Evolutionary conservation across 2,888 invertebrate species (phyloP).

Genomic region (Plutella xylostella): DNA sequence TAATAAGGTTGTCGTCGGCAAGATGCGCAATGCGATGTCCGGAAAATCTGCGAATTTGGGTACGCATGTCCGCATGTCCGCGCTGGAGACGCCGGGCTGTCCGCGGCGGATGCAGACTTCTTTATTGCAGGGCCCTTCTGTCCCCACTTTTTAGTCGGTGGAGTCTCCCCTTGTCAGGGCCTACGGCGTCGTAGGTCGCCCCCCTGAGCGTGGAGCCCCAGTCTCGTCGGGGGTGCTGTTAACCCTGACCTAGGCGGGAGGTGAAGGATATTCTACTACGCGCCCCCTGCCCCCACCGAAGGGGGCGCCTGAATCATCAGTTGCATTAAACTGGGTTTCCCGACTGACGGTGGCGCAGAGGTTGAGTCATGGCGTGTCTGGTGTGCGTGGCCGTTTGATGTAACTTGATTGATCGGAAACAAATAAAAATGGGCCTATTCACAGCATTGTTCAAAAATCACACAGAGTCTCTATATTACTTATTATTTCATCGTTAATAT

Average conservation of each 20-base stretch:
- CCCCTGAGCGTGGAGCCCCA: conserved; percentile 54
- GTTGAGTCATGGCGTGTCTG: no score
- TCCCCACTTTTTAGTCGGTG: neutral
- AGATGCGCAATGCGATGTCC: conserved; percentile 36
- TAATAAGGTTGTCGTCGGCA: conserved; percentile 37
- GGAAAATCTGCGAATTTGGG: conserved; percentile 35
- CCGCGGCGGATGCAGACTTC: neutral
- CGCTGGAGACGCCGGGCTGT: neutral
- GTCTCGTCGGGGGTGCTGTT: conserved; percentile 56
- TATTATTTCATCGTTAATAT: no score
- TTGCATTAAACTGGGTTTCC: conserved; percentile 39
- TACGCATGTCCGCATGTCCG: conserved; percentile 58
- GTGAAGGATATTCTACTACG: conserved; percentile 67
- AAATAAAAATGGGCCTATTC: no score
- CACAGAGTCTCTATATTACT: no score
- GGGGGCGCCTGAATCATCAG: conserved; percentile 36
- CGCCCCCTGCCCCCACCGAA: conserved; percentile 28
- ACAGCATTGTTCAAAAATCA: no score
- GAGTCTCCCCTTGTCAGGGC: neutral
- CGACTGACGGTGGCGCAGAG: neutral
- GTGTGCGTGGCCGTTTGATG: no score
- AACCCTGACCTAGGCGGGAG: conserved; percentile 65
- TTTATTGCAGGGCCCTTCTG: neutral
- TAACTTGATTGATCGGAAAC: no score
- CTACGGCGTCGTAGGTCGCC: conserved; percentile 7